Conservation (phyloP, 2,888 invertebrate species). For the Amiota mariae region DNA sequence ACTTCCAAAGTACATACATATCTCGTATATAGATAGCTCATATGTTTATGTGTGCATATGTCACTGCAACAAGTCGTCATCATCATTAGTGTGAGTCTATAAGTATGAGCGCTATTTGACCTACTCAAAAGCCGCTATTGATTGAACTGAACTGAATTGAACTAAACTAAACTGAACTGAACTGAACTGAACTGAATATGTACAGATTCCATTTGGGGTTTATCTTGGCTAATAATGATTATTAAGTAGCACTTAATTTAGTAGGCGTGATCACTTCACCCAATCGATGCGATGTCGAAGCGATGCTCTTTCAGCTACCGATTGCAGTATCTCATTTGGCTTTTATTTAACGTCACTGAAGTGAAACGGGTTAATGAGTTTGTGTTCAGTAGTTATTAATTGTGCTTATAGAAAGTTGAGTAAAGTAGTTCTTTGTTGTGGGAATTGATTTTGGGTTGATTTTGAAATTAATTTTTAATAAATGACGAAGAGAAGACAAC, state of each 20-base stretch:
- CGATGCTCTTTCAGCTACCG: background rate
- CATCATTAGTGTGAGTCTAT: background rate
- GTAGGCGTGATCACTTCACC: constrained; percentile 61
- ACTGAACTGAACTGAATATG: too few species aligned
- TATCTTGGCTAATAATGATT: constrained; percentile 65
- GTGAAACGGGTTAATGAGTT: background rate
- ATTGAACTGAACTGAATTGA: too few species aligned
- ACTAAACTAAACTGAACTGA: too few species aligned
- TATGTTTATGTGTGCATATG: background rate
- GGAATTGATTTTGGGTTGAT: too few species aligned
- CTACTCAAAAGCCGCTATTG: constrained; percentile 38
- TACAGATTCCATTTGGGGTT: constrained; percentile 41
- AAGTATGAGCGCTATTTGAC: constrained; percentile 42
- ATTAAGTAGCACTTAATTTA: constrained; percentile 68
- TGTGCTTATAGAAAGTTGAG: background rate
- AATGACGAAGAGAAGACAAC: too few species aligned
- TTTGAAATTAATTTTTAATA: too few species aligned
- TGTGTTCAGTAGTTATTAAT: too few species aligned
- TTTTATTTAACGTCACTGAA: background rate
- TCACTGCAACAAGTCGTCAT: background rate
- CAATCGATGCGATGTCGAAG: constrained; percentile 41
- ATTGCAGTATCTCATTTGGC: constrained; percentile 8
- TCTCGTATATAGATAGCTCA: background rate
- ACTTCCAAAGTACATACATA: background rate
- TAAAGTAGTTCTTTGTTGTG: too few species aligned